Evolutionary conservation across 2,888 invertebrate genomes (phyloP).

Genomic region (Lydus trimaculatus): DNA sequence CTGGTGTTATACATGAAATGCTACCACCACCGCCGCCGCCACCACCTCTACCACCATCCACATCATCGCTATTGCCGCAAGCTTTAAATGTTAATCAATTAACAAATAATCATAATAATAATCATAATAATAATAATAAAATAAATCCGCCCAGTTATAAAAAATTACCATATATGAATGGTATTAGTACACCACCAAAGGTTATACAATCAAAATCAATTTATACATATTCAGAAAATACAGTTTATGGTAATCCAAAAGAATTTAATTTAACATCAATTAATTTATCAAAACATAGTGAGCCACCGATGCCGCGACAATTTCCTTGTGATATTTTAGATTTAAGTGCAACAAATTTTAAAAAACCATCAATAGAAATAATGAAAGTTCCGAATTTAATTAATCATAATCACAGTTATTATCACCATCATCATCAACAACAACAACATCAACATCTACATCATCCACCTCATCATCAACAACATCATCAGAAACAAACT

Average conservation of each 20-base stretch:
- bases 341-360: constrained; percentile 66
- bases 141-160: constrained; percentile 13
- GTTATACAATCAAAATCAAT: constrained; percentile 72
- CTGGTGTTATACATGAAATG: constrained; percentile 44
- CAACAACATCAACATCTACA: too few relatives aligned
- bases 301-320: constrained; percentile 47
- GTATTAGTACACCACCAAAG: constrained; percentile 60
- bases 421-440: neutral
- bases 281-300: neutral
- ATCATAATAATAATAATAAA: constrained; percentile 46
- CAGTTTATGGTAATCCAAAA: constrained; percentile 77
- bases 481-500: neutral
- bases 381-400: constrained; percentile 62
- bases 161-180: constrained; percentile 39
- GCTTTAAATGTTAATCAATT: constrained; percentile 37
- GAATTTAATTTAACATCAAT: constrained; percentile 59
- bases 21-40: constrained; percentile 43
- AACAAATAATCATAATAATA: neutral
- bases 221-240: constrained; percentile 70
- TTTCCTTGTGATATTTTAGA: constrained; percentile 69
- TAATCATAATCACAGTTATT: neutral
- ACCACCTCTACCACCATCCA: constrained; percentile 15
- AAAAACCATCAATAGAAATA: constrained; percentile 66
- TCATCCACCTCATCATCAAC: neutral
- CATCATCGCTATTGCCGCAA: constrained; percentile 62